These are phyloP conservation scores for Hyperopisus bebe DNA, from an alignment of 2,113 vertebrate species.

Conservation along the genomic window DNA sequence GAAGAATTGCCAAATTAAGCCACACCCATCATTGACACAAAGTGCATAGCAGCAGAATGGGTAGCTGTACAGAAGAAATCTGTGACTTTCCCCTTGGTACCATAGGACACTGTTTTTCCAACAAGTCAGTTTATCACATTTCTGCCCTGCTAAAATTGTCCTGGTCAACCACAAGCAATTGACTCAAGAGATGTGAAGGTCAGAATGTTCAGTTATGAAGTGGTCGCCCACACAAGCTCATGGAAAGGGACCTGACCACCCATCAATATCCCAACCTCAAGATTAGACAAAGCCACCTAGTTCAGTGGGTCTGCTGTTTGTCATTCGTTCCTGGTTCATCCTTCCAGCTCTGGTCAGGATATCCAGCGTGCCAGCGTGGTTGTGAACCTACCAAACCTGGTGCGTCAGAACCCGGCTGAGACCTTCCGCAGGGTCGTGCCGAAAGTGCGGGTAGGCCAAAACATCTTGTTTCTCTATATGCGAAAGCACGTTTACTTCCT, in stretches of 20 bases:
- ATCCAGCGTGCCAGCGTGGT: slow-evolving; percentile 85
- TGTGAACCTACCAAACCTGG: slow-evolving; percentile 80
- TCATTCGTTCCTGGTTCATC: slow-evolving; percentile 7
- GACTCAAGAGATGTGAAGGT: background rate
- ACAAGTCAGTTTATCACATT: background rate
- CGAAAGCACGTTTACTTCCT: background rate
- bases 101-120: background rate
- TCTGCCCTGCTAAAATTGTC: background rate
- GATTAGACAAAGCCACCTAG: background rate
- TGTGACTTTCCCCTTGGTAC: background rate
- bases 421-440: slow-evolving; percentile 86
- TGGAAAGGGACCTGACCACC: background rate
- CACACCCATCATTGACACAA: background rate
- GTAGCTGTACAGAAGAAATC: background rate
- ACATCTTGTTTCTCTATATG: background rate
- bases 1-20: background rate
- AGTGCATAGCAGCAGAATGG: background rate
- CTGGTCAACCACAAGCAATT: background rate
- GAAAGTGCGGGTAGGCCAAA: slow-evolving; percentile 81
- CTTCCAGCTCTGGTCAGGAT: slow-evolving; percentile 79
- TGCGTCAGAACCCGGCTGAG: slow-evolving; percentile 87
- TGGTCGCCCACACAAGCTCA: background rate
- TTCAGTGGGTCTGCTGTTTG: background rate
- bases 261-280: background rate
- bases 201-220: background rate